A percentile compares a stretch with the other conserved stretches of the same genome.
phyloP scores from a whole-genome alignment of 2,113 vertebrate species.

The Nycticebus coucang region DNA sequence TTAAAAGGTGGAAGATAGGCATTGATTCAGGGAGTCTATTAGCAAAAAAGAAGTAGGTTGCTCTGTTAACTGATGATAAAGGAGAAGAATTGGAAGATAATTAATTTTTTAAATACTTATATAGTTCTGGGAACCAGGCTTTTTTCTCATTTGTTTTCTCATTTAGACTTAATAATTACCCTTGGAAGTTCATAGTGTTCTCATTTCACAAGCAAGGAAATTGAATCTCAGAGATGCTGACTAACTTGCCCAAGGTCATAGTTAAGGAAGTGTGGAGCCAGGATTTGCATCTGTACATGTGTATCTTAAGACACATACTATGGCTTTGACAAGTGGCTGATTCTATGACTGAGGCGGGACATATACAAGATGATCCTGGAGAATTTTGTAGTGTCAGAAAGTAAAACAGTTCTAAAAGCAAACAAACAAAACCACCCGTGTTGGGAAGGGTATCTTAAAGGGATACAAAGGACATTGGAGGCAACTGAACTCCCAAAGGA shows the following conservation, averaged over 20 bases:
- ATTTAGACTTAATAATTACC: neutral
- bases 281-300: neutral
- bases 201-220: conserved; percentile 13
- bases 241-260: neutral
- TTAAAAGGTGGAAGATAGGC: neutral
- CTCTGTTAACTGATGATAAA: neutral
- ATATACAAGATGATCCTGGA: neutral
- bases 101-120: neutral
- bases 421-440: neutral
- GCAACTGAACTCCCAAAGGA: neutral
- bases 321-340: neutral
- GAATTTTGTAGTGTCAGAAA: neutral
- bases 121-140: neutral
- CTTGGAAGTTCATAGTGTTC: neutral
- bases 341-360: neutral
- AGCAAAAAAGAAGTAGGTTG: neutral
- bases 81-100: neutral
- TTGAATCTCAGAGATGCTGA: neutral
- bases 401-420: neutral
- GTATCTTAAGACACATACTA: neutral
- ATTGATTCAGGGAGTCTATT: neutral
- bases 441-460: neutral
- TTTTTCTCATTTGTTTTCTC: conserved; percentile 40
- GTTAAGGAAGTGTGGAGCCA: neutral
- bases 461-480: neutral